These are phyloP conservation scores for Drosophila cardini DNA, from an alignment of 1,140 invertebrate genomes.

Conservation along the genomic window DNA sequence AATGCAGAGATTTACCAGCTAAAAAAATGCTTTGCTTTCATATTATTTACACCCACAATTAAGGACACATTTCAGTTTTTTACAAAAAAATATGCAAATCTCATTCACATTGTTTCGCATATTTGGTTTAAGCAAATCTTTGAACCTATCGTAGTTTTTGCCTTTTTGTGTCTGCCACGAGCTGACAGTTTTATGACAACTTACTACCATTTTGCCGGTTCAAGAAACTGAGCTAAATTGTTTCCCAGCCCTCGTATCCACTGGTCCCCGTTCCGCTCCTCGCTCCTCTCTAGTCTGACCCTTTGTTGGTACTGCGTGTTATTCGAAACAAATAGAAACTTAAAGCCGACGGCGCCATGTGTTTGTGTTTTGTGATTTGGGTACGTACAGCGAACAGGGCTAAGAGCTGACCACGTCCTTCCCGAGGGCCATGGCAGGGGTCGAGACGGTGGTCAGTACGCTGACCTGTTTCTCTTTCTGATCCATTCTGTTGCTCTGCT, in stretches of 20 bases:
- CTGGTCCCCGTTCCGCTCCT: constrained; percentile 11
- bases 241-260: neutral
- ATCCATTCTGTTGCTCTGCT: constrained; percentile 5
- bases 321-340: constrained; percentile 37
- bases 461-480: constrained; percentile 25
- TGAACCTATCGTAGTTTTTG: constrained; percentile 62
- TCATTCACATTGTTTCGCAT: constrained; percentile 27
- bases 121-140: constrained; percentile 34
- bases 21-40: constrained; percentile 1
- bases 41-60: constrained; percentile 27
- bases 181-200: constrained; percentile 77
- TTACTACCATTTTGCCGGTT: constrained; percentile 32
- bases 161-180: constrained; percentile 44
- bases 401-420: constrained; percentile 22
- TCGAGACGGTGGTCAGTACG: constrained; percentile 22
- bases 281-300: neutral
- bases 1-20: constrained; percentile 3
- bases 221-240: constrained; percentile 31
- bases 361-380: constrained; percentile 66
- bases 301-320: neutral
- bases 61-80: constrained; percentile 39
- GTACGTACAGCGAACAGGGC: constrained; percentile 26
- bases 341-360: constrained; percentile 67
- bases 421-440: no score
- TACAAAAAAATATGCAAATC: constrained; percentile 39